phyloP scores from a whole-genome alignment of 2,113 vertebrate genomes.

The Cheilinus undulatus region DNA sequence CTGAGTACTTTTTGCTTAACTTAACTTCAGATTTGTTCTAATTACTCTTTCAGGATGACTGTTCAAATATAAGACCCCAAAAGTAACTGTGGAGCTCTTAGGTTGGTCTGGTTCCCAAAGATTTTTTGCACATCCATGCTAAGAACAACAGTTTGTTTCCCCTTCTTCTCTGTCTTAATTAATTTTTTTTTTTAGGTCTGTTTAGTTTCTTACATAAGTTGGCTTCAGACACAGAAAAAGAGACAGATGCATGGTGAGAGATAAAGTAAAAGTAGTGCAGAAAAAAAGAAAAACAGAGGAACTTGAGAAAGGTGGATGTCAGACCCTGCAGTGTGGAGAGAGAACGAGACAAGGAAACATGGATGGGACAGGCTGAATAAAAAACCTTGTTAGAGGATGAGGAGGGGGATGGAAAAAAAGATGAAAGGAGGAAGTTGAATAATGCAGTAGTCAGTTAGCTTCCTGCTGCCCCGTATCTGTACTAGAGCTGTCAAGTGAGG shows the following conservation, averaged over 20 bases:
- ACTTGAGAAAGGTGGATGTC: constrained; percentile 28
- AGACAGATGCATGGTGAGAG: not conserved
- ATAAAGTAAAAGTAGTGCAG: not conserved
- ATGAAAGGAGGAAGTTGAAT: constrained; percentile 76
- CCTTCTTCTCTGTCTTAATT: not conserved
- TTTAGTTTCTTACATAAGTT: constrained; percentile 34
- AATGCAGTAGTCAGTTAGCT: constrained; percentile 73
- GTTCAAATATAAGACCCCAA: not conserved
- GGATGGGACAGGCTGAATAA: constrained; percentile 34
- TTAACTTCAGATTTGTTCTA: not conserved
- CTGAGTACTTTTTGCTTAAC: not conserved
- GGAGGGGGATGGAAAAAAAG: constrained; percentile 45
- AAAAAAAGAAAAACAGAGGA: constrained; percentile 27
- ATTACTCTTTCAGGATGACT: not conserved
- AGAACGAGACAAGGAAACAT: constrained; percentile 31
- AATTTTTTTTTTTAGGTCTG: constrained; percentile 6
- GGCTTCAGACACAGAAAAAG: not conserved
- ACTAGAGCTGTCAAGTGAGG: constrained; percentile 56
- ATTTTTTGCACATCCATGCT: not conserved
- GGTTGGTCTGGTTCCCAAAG: not conserved
- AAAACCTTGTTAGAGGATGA: constrained; percentile 29
- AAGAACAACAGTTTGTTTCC: not conserved
- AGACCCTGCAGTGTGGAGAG: constrained; percentile 37
- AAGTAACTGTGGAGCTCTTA: constrained; percentile 6
- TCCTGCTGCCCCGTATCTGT: constrained; percentile 55